Evolutionary conservation across 2,888 invertebrate genomes (phyloP), one percentile per base, ranked within the genome.

Genomic region (Argynnis bischoffii): DNA sequence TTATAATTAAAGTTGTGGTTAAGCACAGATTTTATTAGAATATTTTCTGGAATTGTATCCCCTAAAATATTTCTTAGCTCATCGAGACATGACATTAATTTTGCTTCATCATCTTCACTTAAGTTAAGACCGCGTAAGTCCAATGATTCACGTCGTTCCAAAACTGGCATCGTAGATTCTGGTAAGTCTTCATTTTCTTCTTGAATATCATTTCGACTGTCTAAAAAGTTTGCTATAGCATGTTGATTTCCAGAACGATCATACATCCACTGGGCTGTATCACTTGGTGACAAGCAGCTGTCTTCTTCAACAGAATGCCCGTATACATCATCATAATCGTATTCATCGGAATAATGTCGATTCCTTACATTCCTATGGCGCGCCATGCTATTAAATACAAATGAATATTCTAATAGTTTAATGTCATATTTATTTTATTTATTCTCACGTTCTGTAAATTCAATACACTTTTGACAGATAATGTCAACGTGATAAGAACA

Each of bases 251-350:
- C 93, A 73, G 95, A 95, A 55, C 98, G 94, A 81, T 98, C 97
- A 82, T 95, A 98, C 81, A 98, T 93, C 92, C 97, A 98, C 81
- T 97, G 96, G 69, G 95, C 94, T 51, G 95, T 93, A 92, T 98
- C 97, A 81, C 96, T 96, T 3, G 98, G 98, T 15, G 98, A 99
- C 79, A 98, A 95, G 82, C 96, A 96, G 86, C 95, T 96, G 82
- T 98, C 98, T 81, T 99, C 98, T 87, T 99, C 99, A 54, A 98
- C 96, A 3, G 98, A 98, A 86, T 97, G 97, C 14, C 98, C 98
- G 85, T 98, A 99, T 69, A 97, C 95, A 91, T 97, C 98, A 81
- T 98, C 97, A 79, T 97, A 97, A 80, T 98, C 98, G 82, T 97
- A 98, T 81, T 98, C 98, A 79, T 98, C 98, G 41, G 96, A 95